A percentile compares a stretch with the other conserved stretches of the same genome.
Conservation (phyloP, 92 coral and sea anemone species). For the Zoanthus solanderi region DNA sequence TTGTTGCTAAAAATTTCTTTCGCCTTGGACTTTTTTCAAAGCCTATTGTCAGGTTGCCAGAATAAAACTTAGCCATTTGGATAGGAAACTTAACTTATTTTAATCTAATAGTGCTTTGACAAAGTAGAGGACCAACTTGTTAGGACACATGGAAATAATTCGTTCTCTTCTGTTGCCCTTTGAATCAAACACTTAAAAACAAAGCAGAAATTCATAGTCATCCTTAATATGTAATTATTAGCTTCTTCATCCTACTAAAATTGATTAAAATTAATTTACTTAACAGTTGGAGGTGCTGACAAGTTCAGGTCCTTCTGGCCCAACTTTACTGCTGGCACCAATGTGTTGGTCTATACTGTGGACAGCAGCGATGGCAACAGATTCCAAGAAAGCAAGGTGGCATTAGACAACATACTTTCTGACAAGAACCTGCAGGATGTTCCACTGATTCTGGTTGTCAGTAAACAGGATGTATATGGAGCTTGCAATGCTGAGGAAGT, state of each 20-base stretch:
- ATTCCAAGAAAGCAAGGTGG: slow-evolving; percentile 79
- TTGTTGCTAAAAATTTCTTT: too few relatives aligned
- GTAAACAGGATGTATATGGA: slow-evolving; percentile 79
- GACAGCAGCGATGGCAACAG: slow-evolving; percentile 75
- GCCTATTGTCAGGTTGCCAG: too few relatives aligned
- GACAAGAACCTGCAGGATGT: slow-evolving; percentile 76
- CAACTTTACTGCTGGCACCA: slow-evolving; percentile 79
- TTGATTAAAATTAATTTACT: background rate
- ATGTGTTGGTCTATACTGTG: slow-evolving; percentile 77
- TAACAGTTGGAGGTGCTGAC: slow-evolving; percentile 90
- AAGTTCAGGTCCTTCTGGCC: slow-evolving; percentile 88
- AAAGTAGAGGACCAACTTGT: too few relatives aligned
- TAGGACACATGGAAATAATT: too few relatives aligned
- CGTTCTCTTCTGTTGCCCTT: too few relatives aligned
- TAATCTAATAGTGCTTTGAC: too few relatives aligned
- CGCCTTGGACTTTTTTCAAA: too few relatives aligned
- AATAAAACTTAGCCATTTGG: too few relatives aligned
- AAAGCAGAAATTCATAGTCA: too few relatives aligned
- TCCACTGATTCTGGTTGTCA: slow-evolving; percentile 78
- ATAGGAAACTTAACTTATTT: too few relatives aligned
- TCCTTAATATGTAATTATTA: too few relatives aligned
- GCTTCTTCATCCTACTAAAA: background rate
- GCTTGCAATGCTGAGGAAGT: slow-evolving; percentile 73
- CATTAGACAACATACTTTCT: slow-evolving; percentile 63
- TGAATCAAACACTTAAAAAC: too few relatives aligned